A percentile compares a stretch with the other conserved stretches of the same genome.
phyloP scores from a whole-genome alignment of 2,113 vertebrate genomes.

The Azemiops feae region DNA sequence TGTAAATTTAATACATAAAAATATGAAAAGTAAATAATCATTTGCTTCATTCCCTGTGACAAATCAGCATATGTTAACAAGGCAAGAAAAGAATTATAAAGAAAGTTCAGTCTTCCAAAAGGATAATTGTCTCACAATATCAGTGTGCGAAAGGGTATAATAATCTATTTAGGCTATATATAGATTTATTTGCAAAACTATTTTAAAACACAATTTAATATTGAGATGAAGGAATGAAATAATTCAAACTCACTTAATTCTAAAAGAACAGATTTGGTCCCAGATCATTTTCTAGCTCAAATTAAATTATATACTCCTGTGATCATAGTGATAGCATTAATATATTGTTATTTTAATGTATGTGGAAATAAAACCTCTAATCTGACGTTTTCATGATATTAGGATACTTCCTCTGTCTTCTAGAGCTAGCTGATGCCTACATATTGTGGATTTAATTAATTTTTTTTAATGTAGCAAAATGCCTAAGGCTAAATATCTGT shows the following conservation, averaged over 20 bases:
- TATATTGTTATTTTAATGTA: background rate
- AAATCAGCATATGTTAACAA: background rate
- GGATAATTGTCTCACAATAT: background rate
- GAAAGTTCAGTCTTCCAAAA: background rate
- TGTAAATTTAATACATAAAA: background rate
- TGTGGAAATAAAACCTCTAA: background rate
- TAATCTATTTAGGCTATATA: background rate
- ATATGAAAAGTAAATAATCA: background rate
- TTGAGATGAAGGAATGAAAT: background rate
- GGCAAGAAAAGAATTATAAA: background rate
- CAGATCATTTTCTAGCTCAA: background rate
- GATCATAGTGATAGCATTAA: background rate
- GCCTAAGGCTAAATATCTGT: background rate
- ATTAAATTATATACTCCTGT: background rate
- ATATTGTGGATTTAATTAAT: background rate
- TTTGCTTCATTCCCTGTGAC: background rate
- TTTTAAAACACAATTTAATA: background rate
- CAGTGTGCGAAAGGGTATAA: background rate
- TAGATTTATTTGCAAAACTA: background rate
- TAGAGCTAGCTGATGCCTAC: background rate
- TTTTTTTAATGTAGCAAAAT: background rate
- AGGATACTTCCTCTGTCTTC: background rate
- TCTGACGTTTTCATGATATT: background rate
- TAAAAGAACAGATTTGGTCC: background rate
- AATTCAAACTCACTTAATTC: background rate